Evolutionary conservation across 1,140 invertebrate species (phyloP).

Genomic region (Zaprionus taronus): DNA sequence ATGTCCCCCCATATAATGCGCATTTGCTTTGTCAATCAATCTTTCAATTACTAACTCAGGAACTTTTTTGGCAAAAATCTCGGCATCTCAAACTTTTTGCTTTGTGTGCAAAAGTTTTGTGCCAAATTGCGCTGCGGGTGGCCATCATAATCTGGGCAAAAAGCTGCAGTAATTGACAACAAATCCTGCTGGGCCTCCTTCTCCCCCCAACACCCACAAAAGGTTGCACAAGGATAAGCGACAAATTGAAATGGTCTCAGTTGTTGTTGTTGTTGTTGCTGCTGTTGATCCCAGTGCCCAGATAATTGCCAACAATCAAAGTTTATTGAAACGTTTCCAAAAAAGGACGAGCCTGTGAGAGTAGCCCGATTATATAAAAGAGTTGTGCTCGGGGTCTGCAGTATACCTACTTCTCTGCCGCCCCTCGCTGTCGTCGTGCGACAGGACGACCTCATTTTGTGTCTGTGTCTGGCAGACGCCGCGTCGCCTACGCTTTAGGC

Average conservation of each 20-base stretch:
- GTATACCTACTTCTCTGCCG: conserved; percentile 7
- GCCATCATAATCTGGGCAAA: conserved; percentile 41
- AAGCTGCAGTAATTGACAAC: conserved; percentile 67
- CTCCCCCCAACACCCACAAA: neutral
- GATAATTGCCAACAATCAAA: conserved; percentile 81
- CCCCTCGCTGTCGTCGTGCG: neutral
- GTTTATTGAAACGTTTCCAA: conserved; percentile 74
- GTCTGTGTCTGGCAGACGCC: conserved; percentile 61
- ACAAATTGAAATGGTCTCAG: conserved; percentile 53
- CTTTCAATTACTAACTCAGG: neutral
- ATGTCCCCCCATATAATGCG: neutral
- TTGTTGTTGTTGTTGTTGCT: neutral
- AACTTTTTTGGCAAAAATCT: conserved; percentile 14
- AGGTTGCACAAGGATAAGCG: conserved; percentile 64
- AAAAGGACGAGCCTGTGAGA: conserved; percentile 23
- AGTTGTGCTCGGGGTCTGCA: conserved; percentile 11
- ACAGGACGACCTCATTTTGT: conserved; percentile 40
- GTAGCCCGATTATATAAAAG: neutral
- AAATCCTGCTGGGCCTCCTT: conserved; percentile 50
- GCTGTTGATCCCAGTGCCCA: conserved; percentile 59
- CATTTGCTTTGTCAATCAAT: conserved; percentile 11
- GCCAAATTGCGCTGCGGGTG: conserved; percentile 67
- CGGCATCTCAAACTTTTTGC: conserved; percentile 33
- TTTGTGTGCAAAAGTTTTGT: conserved; percentile 56
- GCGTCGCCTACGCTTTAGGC: conserved; percentile 57